phyloP scores from a whole-genome alignment of 1,140 invertebrate species.

The Eurytemora carolleeae region DNA sequence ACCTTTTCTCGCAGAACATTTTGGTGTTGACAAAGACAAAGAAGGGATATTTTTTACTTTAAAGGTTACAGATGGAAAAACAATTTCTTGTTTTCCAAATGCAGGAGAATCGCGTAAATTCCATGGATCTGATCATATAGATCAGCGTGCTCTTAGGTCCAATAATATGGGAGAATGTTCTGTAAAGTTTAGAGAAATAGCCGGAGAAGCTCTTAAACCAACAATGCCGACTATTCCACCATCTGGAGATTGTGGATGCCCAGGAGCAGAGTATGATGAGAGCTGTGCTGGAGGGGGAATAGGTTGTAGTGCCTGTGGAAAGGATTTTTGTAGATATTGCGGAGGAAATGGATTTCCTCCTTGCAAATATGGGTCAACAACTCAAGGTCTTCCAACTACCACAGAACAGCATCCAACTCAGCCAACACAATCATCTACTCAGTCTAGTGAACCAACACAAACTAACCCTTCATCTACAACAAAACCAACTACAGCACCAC shows the following conservation, averaged over 20 bases:
- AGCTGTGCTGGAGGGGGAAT: neutral
- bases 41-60: neutral
- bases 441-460: neutral
- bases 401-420: neutral
- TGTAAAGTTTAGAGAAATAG: neutral
- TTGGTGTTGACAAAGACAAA: neutral
- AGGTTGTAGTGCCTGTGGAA: neutral
- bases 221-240: neutral
- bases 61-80: neutral
- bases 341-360: neutral
- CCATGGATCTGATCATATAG: neutral
- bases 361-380: neutral
- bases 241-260: neutral
- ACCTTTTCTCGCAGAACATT: neutral
- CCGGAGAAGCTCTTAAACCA: neutral
- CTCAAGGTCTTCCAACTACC: neutral
- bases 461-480: neutral
- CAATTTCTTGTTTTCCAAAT: neutral
- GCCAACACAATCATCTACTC: neutral
- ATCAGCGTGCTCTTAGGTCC: neutral
- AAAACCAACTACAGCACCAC: neutral
- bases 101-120: neutral
- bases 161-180: neutral
- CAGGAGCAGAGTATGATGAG: neutral
- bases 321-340: neutral